Percentiles rank a stretch among this genome's conserved stretches.
Evolutionary conservation across 2,797 vertebrate genomes (phyloP).

Genomic region (Artibeus lituratus): DNA sequence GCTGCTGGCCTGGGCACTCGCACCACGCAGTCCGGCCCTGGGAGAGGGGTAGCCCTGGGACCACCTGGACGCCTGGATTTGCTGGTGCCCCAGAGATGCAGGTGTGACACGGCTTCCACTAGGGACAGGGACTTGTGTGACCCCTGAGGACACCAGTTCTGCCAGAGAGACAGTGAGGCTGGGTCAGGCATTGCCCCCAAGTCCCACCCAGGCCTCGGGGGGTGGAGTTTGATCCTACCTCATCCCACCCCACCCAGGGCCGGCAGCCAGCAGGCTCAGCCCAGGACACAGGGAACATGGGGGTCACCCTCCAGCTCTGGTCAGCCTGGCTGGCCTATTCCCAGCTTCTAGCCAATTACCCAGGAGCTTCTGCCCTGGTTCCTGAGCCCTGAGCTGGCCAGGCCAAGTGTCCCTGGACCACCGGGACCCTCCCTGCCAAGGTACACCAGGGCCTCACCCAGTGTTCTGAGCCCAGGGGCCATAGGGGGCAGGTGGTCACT

Average conservation of each 20-base stretch:
- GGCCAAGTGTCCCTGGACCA: neutral
- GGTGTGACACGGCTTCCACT: neutral
- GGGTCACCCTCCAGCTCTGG: neutral
- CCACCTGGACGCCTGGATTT: neutral
- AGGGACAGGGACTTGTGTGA: neutral
- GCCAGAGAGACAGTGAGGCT: neutral
- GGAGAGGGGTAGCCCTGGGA: neutral
- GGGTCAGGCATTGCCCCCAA: neutral
- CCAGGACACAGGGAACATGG: neutral
- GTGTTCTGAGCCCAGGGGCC: neutral
- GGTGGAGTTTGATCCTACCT: neutral
- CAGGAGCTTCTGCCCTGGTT: neutral
- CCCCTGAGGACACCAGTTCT: neutral
- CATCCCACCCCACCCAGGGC: neutral
- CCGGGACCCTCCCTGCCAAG: neutral
- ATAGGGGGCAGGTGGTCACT: too few relatives aligned
- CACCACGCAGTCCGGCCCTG: too few relatives aligned
- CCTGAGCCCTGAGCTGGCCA: neutral
- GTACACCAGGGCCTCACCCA: rapidly evolving
- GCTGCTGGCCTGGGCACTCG: neutral
- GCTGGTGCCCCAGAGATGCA: neutral
- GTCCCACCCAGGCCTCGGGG: neutral
- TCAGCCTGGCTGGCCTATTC: neutral
- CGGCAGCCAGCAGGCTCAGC: neutral
- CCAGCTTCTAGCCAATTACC: neutral